Evolutionary conservation across 2,797 vertebrate genomes (phyloP).

Genomic region (Myoxocephalus aenaeus): DNA sequence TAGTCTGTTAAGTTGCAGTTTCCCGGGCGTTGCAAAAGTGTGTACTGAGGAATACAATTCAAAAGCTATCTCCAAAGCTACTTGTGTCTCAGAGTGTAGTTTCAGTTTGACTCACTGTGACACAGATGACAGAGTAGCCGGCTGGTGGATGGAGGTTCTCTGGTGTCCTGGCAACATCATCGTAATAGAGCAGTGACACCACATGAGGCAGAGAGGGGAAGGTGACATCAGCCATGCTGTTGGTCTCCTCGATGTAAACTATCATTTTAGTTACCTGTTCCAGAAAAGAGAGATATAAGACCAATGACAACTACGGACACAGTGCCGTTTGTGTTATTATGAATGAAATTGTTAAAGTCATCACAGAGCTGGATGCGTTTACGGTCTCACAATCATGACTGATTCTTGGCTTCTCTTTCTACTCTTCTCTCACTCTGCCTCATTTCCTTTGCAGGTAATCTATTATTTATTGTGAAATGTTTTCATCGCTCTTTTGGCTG

Average conservation of each 20-base stretch:
- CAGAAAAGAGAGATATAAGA: constrained; percentile 2
- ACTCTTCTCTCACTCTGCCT: constrained; percentile 2
- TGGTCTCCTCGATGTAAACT: constrained; percentile 95
- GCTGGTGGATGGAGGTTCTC: constrained; percentile 84
- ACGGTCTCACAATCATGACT: constrained; percentile 1
- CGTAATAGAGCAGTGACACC: constrained; percentile 91
- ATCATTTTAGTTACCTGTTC: constrained; percentile 90
- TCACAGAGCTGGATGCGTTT: constrained; percentile 22
- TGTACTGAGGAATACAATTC: neutral
- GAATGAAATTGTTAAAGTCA: constrained; percentile 2
- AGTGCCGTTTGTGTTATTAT: constrained; percentile 8
- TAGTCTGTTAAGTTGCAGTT: neutral
- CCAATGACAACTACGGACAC: neutral
- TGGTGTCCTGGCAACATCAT: constrained; percentile 81
- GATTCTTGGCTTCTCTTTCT: constrained; percentile 17
- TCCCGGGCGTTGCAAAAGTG: neutral
- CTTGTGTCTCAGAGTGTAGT: neutral
- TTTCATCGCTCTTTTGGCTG: constrained; percentile 50
- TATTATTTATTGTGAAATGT: constrained; percentile 64
- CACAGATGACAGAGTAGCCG: constrained; percentile 93
- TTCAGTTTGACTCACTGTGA: constrained; percentile 86
- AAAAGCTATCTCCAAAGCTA: neutral
- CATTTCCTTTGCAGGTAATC: constrained; percentile 38
- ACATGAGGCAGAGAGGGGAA: constrained; percentile 94
- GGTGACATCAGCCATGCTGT: constrained; percentile 94